Base-by-base conservation (phyloP, 2,888 invertebrate species). In the Cataglyphis albicans region DNA sequence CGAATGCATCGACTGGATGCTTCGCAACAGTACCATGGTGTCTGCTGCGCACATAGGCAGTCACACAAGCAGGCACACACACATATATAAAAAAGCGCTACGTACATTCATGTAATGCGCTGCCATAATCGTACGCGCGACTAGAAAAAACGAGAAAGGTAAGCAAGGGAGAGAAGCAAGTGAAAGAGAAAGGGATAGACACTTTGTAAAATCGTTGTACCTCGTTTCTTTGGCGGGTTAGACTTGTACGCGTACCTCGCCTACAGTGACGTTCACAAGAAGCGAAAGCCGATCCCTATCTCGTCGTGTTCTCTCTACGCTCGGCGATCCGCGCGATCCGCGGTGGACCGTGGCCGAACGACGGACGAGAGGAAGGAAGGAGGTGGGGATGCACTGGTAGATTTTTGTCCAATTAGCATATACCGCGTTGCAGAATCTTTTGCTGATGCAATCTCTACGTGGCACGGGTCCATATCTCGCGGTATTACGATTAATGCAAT, bases 401-500 rank as follows among this genome's bases (percentile, higher is more conserved):
- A 91, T 92, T 92, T 92, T 91, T 92, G 84, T 91, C 91, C 91
- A 91, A 91, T 91, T 91, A 91, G 91, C 91, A 91, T 90, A 89
- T 83, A 89, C 89, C 87, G 88, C 88, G 89, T 90, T 74, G 89
- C 86, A 89, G 89, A 91, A 91, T 90, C 88, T 87, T 83, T 84
- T 80, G 74, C 81, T 86, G 90, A 90, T 90, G 85, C 44, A 80
- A 90, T 90, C 90, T 85, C 74, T 25, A 72, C 76, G 80, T 61
- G 74, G 83, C 67, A 61, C 57, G 72, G 80, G 38, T 81, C 75
- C 48, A 81, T 86, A 80, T 88, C 88, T 86, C 88, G 87, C 86
- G 86, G 88, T 91, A 91, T 90, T 90, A 88, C 92, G 91, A 90
- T 91, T 91, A 91, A 91, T 87, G 89, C 88, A 87, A 89, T 89